Conservation (phyloP, 2,113 vertebrate species). For the Vulpes ferrilata region DNA sequence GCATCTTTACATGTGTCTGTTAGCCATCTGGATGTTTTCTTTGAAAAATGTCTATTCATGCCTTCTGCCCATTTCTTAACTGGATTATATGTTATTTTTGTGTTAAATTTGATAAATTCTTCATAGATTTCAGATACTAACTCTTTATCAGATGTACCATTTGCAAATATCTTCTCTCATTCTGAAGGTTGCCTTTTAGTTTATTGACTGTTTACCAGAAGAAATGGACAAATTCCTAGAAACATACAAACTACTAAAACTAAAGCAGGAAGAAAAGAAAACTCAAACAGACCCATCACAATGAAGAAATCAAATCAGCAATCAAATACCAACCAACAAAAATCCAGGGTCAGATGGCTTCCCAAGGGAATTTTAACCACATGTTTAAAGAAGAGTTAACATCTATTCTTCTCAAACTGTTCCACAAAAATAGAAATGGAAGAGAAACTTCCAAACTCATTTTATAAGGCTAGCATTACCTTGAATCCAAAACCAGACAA, state of each 20-base stretch:
- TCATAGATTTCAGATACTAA: not conserved
- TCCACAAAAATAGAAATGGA: not conserved
- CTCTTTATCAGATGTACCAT: not conserved
- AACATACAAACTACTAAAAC: not conserved
- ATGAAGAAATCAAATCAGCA: not conserved
- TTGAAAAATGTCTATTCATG: not conserved
- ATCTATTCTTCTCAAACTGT: not conserved
- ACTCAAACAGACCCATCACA: not conserved
- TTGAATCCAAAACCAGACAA: not conserved
- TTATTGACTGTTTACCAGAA: not conserved
- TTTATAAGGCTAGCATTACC: not conserved
- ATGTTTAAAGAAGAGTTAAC: not conserved
- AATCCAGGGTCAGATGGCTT: not conserved
- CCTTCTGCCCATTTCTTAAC: not conserved
- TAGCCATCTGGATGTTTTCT: not conserved
- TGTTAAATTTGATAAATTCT: not conserved
- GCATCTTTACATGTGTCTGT: not conserved
- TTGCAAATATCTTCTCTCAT: not conserved
- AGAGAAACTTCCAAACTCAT: not conserved
- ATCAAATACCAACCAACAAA: not conserved
- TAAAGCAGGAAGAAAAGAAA: not conserved
- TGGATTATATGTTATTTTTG: not conserved
- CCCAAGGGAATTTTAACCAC: not conserved
- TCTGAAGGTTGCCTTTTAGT: not conserved
- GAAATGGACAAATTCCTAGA: not conserved